Percentiles rank a stretch among this genome's conserved stretches.
These are phyloP conservation scores for Troides aeacus DNA, from an alignment of 2,888 invertebrate genomes.

Conservation along the genomic window DNA sequence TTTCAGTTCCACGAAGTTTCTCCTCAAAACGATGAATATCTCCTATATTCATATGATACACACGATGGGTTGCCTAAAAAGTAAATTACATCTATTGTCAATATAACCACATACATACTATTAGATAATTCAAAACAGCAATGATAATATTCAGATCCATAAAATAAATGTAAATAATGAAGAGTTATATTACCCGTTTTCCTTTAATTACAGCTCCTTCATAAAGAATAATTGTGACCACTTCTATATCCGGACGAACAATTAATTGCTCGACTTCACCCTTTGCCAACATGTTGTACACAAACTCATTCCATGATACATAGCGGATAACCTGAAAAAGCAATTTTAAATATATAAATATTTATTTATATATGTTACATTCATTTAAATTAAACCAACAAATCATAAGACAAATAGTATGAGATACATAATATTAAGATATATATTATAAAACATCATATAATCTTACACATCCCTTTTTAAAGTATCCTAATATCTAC, in stretches of 20 bases:
- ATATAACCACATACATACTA: neutral
- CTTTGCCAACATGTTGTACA: constrained; percentile 94
- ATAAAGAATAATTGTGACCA: constrained; percentile 90
- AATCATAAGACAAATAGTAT: too few species aligned
- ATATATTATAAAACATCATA: too few species aligned
- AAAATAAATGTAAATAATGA: neutral
- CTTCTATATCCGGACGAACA: constrained; percentile 90
- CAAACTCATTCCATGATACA: constrained; percentile 98
- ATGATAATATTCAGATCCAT: neutral
- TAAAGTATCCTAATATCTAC: too few species aligned
- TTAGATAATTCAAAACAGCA: neutral
- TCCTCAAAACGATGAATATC: constrained; percentile 93
- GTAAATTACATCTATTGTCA: neutral
- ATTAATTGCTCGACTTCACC: constrained; percentile 95
- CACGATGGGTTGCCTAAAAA: constrained; percentile 81
- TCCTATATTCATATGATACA: constrained; percentile 91
- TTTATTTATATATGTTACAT: too few species aligned
- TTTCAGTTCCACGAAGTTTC: constrained; percentile 92
- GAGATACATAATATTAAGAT: too few species aligned
- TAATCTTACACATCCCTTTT: too few species aligned
- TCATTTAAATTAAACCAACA: too few species aligned
- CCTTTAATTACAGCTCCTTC: constrained; percentile 94
- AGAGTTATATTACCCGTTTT: constrained; percentile 72
- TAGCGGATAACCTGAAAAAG: constrained; percentile 82
- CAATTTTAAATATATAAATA: too few species aligned